Evolutionary conservation across 2,113 vertebrate genomes (phyloP).

Genomic region (Panthera uncia): DNA sequence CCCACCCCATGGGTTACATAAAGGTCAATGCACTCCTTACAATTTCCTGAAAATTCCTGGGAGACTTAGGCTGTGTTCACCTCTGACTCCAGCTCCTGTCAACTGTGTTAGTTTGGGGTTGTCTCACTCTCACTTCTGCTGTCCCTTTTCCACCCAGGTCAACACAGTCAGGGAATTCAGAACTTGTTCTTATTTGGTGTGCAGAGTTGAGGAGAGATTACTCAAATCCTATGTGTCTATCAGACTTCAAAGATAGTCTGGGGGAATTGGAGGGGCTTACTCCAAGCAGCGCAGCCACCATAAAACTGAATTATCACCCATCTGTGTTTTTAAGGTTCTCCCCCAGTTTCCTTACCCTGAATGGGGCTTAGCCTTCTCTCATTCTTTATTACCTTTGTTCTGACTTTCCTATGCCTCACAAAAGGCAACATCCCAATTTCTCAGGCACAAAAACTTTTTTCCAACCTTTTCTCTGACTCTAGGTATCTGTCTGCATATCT

Average conservation of each 20-base stretch:
- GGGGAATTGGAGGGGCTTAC: background rate
- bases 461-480: background rate
- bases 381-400: background rate
- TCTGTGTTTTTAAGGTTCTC: background rate
- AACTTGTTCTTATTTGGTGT: background rate
- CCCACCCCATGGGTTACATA: background rate
- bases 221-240: background rate
- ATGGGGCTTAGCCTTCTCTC: no score
- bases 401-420: background rate
- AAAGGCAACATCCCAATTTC: background rate
- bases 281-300: background rate
- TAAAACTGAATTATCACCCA: background rate
- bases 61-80: background rate
- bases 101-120: background rate
- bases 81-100: background rate
- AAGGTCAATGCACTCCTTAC: background rate
- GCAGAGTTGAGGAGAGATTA: background rate
- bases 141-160: background rate
- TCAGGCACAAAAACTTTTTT: background rate
- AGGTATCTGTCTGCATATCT: background rate
- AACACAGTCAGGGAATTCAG: background rate
- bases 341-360: background rate
- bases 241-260: conserved; percentile 33
- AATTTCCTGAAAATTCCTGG: background rate
- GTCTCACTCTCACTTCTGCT: background rate